Evolutionary conservation across 1,140 invertebrate species (phyloP), one percentile per base, ranked within the genome.

Genomic region (Musca domestica): DNA sequence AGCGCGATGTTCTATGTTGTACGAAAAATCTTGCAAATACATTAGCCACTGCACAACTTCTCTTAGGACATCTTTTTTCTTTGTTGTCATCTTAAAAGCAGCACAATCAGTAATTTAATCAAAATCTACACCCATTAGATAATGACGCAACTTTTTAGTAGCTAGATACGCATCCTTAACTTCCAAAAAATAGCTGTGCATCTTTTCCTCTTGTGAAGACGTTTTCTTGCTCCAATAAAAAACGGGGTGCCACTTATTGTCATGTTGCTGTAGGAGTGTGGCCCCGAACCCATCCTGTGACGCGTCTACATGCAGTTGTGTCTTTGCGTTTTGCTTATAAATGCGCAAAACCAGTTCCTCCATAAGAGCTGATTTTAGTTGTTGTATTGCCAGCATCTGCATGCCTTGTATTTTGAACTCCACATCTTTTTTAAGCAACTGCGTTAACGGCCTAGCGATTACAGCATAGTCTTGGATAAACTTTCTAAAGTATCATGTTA

Each of bases 21-120:
- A 66, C 14, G 5, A 6, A 54, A 54, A 66, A n/a, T 66, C 64
- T 54, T 66, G 65, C 9, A 66, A 10, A 7, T 54, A 54, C 25
- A 54, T 41, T n/a, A 27, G 49, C 48, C 65, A 66, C 2, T 27
- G 46, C 14, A 49, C 27, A 15, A 66, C 27, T 41, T 49, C 54
- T 10, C 17, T 17, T 2, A 27, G 49, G 17, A 66, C 49, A 15
- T 66, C 49, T 9, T 52, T 15, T 22, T 54, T 54, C 19, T 19
- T 25, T 27, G 41, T 66, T 15, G 65, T 48, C 47, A 65, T 65
- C 12, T 34, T 17, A 49, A 66, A 66, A 19, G 64, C 23, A n/a
- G 23, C n/a, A 30, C 46, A 27, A 17, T 52, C 49, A 5, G 19
- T 20, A 17, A 5, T 20, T 12, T 7, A 52, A 15, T 10, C 23